Evolutionary conservation across 2,113 vertebrate species (phyloP).

Genomic region (Laterallus jamaicensis): DNA sequence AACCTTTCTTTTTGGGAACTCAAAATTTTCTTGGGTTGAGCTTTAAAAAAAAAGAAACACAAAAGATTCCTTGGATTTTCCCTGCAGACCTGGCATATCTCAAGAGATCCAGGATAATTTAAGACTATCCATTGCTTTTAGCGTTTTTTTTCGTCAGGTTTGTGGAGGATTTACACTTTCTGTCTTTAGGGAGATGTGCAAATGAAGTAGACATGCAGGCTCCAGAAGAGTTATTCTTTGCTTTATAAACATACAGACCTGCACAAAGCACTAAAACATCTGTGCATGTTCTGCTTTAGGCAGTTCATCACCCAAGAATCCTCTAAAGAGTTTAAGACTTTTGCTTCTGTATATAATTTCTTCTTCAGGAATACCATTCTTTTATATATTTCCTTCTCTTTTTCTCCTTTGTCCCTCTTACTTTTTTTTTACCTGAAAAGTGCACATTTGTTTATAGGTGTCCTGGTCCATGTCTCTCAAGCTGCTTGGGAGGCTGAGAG

Average conservation of each 20-base stretch:
- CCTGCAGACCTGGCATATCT: background rate
- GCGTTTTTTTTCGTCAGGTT: background rate
- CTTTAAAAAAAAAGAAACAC: background rate
- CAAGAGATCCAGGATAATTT: background rate
- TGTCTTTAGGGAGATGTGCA: background rate
- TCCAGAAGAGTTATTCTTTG: conserved; percentile 12
- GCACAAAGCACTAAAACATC: conserved; percentile 9
- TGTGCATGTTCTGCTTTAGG: background rate
- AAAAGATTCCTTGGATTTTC: background rate
- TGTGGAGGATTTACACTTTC: background rate
- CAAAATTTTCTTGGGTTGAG: background rate
- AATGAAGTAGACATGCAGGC: background rate
- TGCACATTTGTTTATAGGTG: background rate
- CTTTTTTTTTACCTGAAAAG: background rate
- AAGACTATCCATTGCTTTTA: background rate
- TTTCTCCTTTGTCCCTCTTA: background rate
- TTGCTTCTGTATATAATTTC: background rate
- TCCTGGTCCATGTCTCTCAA: background rate
- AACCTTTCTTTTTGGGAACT: background rate
- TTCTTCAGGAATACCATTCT: background rate
- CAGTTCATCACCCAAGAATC: background rate
- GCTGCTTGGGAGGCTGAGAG: background rate
- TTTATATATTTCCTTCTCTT: background rate
- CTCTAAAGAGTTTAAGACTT: background rate
- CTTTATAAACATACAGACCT: background rate